These are phyloP conservation scores for Orientallactaga bullata DNA, from an alignment of 2,113 vertebrate species.

Conservation along the genomic window DNA sequence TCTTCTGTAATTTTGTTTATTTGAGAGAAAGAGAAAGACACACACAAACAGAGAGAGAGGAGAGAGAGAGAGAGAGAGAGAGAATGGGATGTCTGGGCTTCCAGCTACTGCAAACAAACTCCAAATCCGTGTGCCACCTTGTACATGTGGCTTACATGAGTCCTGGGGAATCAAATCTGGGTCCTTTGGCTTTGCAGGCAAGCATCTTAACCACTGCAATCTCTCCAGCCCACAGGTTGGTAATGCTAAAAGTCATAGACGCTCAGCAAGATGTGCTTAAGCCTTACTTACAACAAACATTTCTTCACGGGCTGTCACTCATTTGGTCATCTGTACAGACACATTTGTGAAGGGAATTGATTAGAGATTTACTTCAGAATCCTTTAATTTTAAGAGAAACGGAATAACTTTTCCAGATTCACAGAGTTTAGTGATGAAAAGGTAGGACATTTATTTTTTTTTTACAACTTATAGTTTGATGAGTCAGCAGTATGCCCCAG, in stretches of 20 bases:
- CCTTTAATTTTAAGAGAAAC: slow-evolving; percentile 32
- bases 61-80: too few species aligned
- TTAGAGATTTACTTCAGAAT: background rate
- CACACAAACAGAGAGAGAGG: too few species aligned
- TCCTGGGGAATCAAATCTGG: too few species aligned
- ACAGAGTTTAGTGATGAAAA: background rate
- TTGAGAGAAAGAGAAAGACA: too few species aligned
- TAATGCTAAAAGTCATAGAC: background rate
- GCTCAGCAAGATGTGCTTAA: background rate
- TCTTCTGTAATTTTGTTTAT: too few species aligned
- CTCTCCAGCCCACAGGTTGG: too few species aligned
- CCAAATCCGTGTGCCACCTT: too few species aligned
- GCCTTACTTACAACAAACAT: background rate
- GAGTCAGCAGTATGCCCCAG: background rate
- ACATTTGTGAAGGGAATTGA: background rate
- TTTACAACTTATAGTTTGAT: background rate
- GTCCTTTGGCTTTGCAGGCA: too few species aligned
- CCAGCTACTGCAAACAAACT: too few species aligned
- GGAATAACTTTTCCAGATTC: background rate
- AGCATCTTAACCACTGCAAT: too few species aligned
- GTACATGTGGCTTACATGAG: too few species aligned
- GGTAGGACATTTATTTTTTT: background rate
- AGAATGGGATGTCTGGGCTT: too few species aligned
- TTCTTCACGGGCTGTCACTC: background rate
- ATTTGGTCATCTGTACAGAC: background rate